Conservation (phyloP, 2,797 vertebrate genomes). For the Zenarchopterus dispar region DNA sequence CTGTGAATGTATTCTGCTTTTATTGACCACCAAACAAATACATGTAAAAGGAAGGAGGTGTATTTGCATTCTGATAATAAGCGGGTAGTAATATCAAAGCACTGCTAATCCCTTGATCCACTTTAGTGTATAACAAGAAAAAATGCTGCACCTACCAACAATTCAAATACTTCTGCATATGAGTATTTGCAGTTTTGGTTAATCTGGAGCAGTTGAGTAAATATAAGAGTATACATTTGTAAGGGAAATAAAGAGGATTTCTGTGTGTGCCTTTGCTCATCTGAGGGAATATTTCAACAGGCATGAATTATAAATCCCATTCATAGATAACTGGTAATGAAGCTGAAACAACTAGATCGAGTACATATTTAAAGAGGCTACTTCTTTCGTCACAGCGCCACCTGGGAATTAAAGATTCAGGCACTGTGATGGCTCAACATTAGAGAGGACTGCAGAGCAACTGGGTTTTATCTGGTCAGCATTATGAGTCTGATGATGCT, state of each 20-base stretch:
- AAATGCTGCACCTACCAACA: constrained; percentile 42
- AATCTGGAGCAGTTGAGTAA: constrained; percentile 42
- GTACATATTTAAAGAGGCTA: constrained; percentile 72
- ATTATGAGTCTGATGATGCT: constrained; percentile 17
- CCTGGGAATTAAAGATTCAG: constrained; percentile 68
- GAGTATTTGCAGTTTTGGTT: constrained; percentile 37
- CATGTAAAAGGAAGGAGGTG: constrained; percentile 45
- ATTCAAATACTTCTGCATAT: constrained; percentile 51
- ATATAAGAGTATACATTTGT: constrained; percentile 37
- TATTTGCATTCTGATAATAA: constrained; percentile 74
- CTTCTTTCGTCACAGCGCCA: constrained; percentile 68
- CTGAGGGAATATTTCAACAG: constrained; percentile 71
- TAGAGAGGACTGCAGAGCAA: constrained; percentile 25
- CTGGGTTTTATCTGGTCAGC: constrained; percentile 33
- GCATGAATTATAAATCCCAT: constrained; percentile 74
- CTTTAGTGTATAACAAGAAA: constrained; percentile 57
- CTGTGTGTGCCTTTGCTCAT: constrained; percentile 53
- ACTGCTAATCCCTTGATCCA: constrained; percentile 62
- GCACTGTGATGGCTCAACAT: constrained; percentile 50
- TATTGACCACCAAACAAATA: constrained; percentile 57
- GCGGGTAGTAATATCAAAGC: constrained; percentile 65
- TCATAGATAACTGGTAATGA: constrained; percentile 69
- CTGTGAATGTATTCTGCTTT: constrained; percentile 61
- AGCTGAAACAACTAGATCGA: constrained; percentile 61
- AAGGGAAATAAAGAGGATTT: constrained; percentile 48